Evolutionary conservation across 2,888 invertebrate species (phyloP).

Genomic region (Caenorhabditis sp.): DNA sequence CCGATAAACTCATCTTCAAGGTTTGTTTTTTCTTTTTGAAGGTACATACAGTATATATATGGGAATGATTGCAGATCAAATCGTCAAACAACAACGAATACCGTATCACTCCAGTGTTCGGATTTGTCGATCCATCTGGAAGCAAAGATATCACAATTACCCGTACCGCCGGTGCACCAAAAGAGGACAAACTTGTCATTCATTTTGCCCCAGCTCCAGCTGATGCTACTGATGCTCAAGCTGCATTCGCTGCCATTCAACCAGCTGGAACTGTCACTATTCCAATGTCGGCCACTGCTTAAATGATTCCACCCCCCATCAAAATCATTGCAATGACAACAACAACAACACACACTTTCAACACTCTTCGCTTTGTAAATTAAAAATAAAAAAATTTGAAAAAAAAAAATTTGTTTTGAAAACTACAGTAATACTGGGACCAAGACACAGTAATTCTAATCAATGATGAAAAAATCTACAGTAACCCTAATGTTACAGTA

Average conservation of each 20-base stretch:
- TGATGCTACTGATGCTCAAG: slow-evolving; percentile 46
- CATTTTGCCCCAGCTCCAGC: slow-evolving; percentile 41
- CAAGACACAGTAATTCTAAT: no score
- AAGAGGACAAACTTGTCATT: slow-evolving; percentile 46
- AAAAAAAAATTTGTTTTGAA: no score
- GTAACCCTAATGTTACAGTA: no score
- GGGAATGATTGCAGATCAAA: slow-evolving; percentile 34
- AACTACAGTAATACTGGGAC: no score
- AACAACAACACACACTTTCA: no score
- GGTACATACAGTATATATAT: neutral
- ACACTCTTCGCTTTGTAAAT: no score
- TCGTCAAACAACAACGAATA: slow-evolving; percentile 55
- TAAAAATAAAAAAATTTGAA: no score
- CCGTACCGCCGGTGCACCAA: slow-evolving; percentile 41
- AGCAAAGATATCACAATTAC: slow-evolving; percentile 39
- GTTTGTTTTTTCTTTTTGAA: neutral
- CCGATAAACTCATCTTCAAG: slow-evolving; percentile 37
- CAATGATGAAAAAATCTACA: no score
- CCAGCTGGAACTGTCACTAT: slow-evolving; percentile 36
- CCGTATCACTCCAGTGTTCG: slow-evolving; percentile 55
- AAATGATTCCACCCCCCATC: neutral
- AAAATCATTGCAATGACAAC: no score
- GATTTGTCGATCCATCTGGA: slow-evolving; percentile 50
- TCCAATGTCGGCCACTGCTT: slow-evolving; percentile 23
- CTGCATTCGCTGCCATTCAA: slow-evolving; percentile 29